Evolutionary conservation across 2,797 vertebrate species (phyloP).

Genomic region (Sebastes variabilis): DNA sequence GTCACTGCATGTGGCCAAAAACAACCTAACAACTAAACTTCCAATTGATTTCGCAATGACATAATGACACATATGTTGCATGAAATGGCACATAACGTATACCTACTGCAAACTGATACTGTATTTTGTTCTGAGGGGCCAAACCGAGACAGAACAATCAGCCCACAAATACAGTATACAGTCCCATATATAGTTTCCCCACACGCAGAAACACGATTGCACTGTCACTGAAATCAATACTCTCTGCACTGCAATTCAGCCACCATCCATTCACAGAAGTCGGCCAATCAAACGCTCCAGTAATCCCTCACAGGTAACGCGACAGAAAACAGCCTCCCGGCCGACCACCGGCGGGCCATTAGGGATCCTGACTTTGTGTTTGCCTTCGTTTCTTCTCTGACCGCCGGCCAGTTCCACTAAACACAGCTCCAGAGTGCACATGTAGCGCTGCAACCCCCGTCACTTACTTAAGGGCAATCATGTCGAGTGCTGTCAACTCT

Average conservation of each 20-base stretch:
- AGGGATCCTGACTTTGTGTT: constrained; percentile 11
- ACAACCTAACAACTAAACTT: neutral
- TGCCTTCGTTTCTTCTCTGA: neutral
- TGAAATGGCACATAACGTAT: neutral
- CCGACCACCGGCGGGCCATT: neutral
- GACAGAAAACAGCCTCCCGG: constrained; percentile 3
- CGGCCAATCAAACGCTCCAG: constrained; percentile 41
- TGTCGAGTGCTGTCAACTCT: constrained; percentile 50
- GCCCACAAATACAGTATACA: neutral
- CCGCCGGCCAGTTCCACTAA: constrained; percentile 10
- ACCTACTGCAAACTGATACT: neutral
- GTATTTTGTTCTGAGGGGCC: neutral
- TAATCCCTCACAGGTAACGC: constrained; percentile 31
- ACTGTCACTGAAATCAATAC: constrained; percentile 53
- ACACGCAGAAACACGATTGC: constrained; percentile 15
- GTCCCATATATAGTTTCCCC: constrained; percentile 4
- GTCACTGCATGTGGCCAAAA: neutral
- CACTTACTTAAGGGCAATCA: constrained; percentile 59
- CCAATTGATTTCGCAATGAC: neutral
- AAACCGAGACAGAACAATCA: neutral
- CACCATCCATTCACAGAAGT: constrained; percentile 2
- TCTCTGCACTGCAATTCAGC: constrained; percentile 17
- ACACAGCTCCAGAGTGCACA: constrained; percentile 27
- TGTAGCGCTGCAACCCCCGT: constrained; percentile 26
- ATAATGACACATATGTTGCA: neutral